A percentile compares a stretch with the other conserved stretches of the same genome.
phyloP scores from a whole-genome alignment of 2,113 vertebrate species.

The Sarotherodon lohbergeri region DNA sequence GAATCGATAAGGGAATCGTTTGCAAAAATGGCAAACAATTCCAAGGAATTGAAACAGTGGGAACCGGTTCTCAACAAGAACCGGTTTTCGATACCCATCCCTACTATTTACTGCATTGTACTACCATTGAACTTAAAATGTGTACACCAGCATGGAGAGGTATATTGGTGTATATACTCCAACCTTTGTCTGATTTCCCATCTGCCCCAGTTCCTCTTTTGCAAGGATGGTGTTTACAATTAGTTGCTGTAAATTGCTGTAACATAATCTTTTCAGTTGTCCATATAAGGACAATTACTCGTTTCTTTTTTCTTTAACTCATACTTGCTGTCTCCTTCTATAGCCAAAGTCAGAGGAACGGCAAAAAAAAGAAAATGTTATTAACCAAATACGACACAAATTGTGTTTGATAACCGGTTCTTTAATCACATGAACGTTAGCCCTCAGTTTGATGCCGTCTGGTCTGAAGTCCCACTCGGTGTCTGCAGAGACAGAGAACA shows the following conservation, averaged over 20 bases:
- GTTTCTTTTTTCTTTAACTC: neutral
- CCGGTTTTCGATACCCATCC: too few species aligned
- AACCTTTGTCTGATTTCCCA: neutral
- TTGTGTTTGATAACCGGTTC: neutral
- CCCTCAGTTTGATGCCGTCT: neutral
- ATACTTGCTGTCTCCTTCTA: neutral
- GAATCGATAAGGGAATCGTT: too few species aligned
- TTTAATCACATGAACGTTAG: neutral
- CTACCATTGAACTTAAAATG: neutral
- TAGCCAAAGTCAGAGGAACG: slow-evolving; percentile 17
- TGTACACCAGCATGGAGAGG: neutral
- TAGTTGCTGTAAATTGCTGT: slow-evolving; percentile 55
- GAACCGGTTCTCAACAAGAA: too few species aligned
- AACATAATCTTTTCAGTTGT: slow-evolving; percentile 43
- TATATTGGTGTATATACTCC: slow-evolving; percentile 22
- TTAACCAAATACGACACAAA: slow-evolving; percentile 10
- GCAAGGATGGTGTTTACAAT: slow-evolving; percentile 17
- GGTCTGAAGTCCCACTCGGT: neutral
- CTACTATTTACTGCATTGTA: neutral
- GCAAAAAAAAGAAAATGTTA: neutral
- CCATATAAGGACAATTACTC: slow-evolving; percentile 3
- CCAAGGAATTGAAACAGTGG: too few species aligned
- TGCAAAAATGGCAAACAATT: too few species aligned
- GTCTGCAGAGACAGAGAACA: neutral
- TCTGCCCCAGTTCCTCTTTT: slow-evolving; percentile 11